phyloP scores from a whole-genome alignment of 2,888 invertebrate species.

The Eulithis testata region DNA sequence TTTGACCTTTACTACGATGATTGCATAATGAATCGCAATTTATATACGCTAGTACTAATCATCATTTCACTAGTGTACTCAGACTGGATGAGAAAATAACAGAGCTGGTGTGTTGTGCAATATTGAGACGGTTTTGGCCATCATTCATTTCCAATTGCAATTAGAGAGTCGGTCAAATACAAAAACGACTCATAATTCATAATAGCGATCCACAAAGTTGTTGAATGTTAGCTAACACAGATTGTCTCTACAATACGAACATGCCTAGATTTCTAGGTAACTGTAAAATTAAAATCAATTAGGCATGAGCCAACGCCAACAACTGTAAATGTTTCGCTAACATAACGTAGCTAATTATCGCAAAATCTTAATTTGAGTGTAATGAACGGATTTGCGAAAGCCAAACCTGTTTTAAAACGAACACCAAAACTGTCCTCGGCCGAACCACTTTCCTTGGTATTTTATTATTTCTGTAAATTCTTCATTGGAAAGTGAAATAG shows the following conservation, averaged over 20 bases:
- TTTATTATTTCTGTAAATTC: slow-evolving; percentile 8
- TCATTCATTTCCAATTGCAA: neutral
- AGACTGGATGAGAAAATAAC: neutral
- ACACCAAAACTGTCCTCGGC: slow-evolving; percentile 9
- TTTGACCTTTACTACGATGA: slow-evolving; percentile 7
- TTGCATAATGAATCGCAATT: slow-evolving; percentile 10
- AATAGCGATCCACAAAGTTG: neutral
- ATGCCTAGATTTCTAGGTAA: slow-evolving; percentile 4
- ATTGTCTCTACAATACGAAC: too few species aligned
- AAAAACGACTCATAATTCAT: neutral
- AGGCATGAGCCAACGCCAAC: neutral
- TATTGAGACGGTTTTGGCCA: slow-evolving; percentile 1
- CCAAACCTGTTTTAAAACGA: slow-evolving; percentile 16
- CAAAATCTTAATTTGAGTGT: slow-evolving; percentile 17
- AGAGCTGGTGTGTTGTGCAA: slow-evolving; percentile 2
- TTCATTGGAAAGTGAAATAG: slow-evolving; percentile 21
- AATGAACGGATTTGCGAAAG: slow-evolving; percentile 28
- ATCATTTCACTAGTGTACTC: neutral
- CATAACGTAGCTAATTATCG: slow-evolving; percentile 27
- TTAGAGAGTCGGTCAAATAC: slow-evolving; percentile 6
- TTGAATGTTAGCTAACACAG: too few species aligned
- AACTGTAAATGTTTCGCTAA: slow-evolving; percentile 21
- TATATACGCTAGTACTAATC: slow-evolving; percentile 2
- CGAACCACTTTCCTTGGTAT: slow-evolving; percentile 20
- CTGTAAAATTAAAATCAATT: slow-evolving; percentile 13